Evolutionary conservation across 2,888 invertebrate genomes (phyloP).

Genomic region (Pterostichus niger): DNA sequence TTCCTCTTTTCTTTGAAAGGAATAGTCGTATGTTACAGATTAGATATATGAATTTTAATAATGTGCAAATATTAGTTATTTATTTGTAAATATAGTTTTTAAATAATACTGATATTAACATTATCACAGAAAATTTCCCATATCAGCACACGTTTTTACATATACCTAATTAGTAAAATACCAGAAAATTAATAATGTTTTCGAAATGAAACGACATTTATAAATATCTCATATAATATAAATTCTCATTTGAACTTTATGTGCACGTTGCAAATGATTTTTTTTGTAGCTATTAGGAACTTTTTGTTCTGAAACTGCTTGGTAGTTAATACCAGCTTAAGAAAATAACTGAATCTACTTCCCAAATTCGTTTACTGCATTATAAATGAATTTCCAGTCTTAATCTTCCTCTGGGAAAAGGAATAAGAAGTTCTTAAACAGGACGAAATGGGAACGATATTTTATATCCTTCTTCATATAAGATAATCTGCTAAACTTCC

Average conservation of each 20-base stretch:
- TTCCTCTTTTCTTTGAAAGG: constrained; percentile 2
- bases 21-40: too few species aligned
- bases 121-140: too few species aligned
- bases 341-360: constrained; percentile 47
- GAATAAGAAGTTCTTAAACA: constrained; percentile 16
- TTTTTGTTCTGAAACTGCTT: constrained; percentile 18
- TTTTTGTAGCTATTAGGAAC: constrained; percentile 5
- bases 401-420: constrained; percentile 39
- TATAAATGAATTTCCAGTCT: constrained; percentile 45
- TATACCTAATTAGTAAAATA: too few species aligned
- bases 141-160: too few species aligned
- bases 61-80: constrained; percentile 23
- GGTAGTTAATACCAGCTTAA: constrained; percentile 35
- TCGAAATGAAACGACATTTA: neutral
- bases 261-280: neutral
- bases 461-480: constrained; percentile 51
- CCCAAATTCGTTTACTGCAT: constrained; percentile 44
- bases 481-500: constrained; percentile 39
- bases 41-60: constrained; percentile 11
- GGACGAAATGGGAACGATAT: constrained; percentile 21
- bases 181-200: too few species aligned
- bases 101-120: neutral
- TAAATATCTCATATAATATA: neutral
- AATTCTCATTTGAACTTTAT: neutral
- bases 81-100: neutral